phyloP scores from a whole-genome alignment of 2,888 invertebrate species.

The Andricus curvator region DNA sequence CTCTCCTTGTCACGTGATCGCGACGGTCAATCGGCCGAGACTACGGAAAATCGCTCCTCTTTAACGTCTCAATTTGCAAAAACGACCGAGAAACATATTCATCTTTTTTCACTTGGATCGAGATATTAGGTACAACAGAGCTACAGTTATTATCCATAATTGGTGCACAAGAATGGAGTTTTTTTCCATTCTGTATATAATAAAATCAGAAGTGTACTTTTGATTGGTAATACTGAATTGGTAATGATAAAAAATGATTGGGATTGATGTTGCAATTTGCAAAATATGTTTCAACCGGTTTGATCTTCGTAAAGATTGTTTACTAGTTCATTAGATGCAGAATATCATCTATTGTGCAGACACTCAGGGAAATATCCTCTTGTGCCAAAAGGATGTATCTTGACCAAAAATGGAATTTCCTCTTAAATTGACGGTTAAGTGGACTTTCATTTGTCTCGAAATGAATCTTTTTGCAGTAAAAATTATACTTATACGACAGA shows the following conservation, averaged over 20 bases:
- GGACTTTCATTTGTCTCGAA: too few species aligned
- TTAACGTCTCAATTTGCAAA: conserved; percentile 55
- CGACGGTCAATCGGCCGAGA: conserved; percentile 46
- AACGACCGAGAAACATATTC: conserved; percentile 38
- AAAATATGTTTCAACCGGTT: too few species aligned
- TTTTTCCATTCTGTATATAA: neutral
- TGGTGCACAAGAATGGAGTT: neutral
- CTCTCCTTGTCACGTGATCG: conserved; percentile 44
- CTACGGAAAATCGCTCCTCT: conserved; percentile 40
- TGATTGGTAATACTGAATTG: neutral
- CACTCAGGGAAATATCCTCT: too few species aligned
- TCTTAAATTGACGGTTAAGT: too few species aligned
- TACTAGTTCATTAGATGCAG: too few species aligned
- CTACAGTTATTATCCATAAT: neutral
- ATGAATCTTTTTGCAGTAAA: too few species aligned
- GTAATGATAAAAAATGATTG: neutral
- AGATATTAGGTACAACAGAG: neutral
- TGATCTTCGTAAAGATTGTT: too few species aligned
- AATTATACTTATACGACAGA: too few species aligned
- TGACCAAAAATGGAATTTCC: too few species aligned
- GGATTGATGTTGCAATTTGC: neutral
- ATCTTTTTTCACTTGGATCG: neutral
- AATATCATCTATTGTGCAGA: too few species aligned
- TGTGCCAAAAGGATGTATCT: too few species aligned
- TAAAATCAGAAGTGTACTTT: neutral